Base-by-base conservation (phyloP, 2,888 invertebrate species). In the Auanema sp. region DNA sequence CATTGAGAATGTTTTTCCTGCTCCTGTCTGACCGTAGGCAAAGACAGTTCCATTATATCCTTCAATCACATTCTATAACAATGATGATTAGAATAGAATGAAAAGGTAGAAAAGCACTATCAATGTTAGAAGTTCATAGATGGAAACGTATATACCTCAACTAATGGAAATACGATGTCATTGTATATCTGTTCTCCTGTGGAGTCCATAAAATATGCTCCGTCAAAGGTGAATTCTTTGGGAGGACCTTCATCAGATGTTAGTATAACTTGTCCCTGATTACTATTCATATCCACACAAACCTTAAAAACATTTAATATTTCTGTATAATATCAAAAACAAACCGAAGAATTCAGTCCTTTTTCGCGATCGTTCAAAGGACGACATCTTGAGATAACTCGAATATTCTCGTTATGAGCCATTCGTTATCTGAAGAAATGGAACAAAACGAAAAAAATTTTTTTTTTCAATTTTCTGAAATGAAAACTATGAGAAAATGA, bases 31-130 rank as follows among this genome's bases (percentile, higher is more conserved):
- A 0, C 93, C 93, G 83, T 93, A 93, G 0, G 93, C 93, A 85
- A 93, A 93, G 58, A 93, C 91, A 0, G 93, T 93, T 18, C 91
- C 91, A 86, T 93, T 93, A 87, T 93, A 93, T 0, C 93, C 93
- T 82, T 93, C 92, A 60, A 92, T 87, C 0, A 92, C 91, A 66
- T 91, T 91, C 88, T 90, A 33, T 33, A 33, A 33, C 33, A 33
- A 23, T 57, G 12, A 55, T 3, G 33, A 5, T 33, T n/a, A n/a
- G n/a, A n/a, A n/a, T n/a, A n/a, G n/a, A n/a, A n/a, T n/a, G n/a
- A n/a, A n/a, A n/a, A n/a, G n/a, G n/a, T n/a, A n/a, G n/a, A n/a
- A n/a, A n/a, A n/a, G n/a, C n/a, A n/a, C n/a, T n/a, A n/a, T n/a
- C n/a, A n/a, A n/a, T n/a, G 14, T 43, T 43, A 43, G 43, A n/a